A percentile compares a stretch with the other conserved stretches of the same genome.
phyloP scores from a whole-genome alignment of 2,113 vertebrate species.

The Promerops cafer region DNA sequence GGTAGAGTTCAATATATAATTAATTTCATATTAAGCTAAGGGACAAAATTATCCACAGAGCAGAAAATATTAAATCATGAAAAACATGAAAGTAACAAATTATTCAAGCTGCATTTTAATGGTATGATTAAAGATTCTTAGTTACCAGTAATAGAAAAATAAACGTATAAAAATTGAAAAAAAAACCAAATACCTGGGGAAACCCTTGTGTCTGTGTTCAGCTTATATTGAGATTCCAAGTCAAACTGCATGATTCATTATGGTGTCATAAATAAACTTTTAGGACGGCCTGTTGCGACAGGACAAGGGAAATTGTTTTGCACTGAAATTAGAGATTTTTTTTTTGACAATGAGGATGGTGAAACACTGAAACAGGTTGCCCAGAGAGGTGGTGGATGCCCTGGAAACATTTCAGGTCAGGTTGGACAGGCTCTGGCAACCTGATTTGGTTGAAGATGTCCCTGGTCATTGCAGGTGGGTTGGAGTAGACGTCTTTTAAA shows the following conservation, averaged over 20 bases:
- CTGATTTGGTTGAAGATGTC: background rate
- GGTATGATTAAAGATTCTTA: background rate
- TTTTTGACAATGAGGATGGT: background rate
- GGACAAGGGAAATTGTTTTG: background rate
- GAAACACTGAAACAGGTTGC: background rate
- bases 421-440: background rate
- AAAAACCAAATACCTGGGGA: background rate
- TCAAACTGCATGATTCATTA: background rate
- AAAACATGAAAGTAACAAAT: background rate
- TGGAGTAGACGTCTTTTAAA: background rate
- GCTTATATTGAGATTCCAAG: background rate
- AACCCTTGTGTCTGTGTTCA: background rate
- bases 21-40: slow-evolving; percentile 12
- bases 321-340: too few species aligned
- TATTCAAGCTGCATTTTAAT: background rate
- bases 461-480: background rate
- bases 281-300: background rate
- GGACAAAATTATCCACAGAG: background rate
- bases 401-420: background rate
- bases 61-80: background rate
- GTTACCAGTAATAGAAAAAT: background rate
- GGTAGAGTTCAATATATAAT: slow-evolving; percentile 21
- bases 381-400: background rate
- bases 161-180: background rate
- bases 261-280: background rate